phyloP scores from a whole-genome alignment of 2,797 vertebrate genomes.

The Oreonectes daqikongensis region DNA sequence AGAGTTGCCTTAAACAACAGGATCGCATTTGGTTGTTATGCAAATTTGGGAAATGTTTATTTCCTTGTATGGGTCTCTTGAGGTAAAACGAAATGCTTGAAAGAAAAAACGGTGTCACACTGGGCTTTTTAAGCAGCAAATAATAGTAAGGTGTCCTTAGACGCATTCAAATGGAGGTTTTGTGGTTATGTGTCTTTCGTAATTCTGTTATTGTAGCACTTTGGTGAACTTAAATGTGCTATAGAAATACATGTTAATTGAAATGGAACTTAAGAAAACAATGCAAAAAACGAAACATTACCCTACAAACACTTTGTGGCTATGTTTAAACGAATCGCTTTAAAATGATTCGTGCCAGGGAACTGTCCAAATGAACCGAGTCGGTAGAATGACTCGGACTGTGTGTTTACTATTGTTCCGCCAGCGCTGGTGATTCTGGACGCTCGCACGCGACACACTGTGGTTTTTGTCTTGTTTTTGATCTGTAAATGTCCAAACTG shows the following conservation, averaged over 20 bases:
- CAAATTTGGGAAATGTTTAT: neutral
- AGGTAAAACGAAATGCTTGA: neutral
- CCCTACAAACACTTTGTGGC: neutral
- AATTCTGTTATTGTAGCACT: no score
- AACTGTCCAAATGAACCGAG: neutral
- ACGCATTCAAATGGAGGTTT: no score
- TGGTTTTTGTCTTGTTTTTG: conserved; percentile 15
- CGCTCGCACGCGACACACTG: conserved; percentile 11
- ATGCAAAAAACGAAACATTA: neutral
- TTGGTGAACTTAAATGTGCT: no score
- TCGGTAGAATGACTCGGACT: neutral
- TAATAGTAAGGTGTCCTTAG: no score
- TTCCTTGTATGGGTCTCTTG: neutral
- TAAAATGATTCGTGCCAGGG: neutral
- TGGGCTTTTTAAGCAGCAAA: neutral
- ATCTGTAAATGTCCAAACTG: neutral
- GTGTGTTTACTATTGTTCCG: conserved; percentile 46
- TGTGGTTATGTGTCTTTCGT: no score
- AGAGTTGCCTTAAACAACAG: neutral
- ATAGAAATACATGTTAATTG: no score
- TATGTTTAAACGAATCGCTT: neutral
- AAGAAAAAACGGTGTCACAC: neutral
- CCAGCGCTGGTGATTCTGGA: neutral
- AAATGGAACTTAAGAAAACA: no score
- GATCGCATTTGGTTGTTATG: neutral